Evolutionary conservation across 35 echinoderm and acorn worm genomes (phyloP).

Genomic region (Eucidaris tribuloides): DNA sequence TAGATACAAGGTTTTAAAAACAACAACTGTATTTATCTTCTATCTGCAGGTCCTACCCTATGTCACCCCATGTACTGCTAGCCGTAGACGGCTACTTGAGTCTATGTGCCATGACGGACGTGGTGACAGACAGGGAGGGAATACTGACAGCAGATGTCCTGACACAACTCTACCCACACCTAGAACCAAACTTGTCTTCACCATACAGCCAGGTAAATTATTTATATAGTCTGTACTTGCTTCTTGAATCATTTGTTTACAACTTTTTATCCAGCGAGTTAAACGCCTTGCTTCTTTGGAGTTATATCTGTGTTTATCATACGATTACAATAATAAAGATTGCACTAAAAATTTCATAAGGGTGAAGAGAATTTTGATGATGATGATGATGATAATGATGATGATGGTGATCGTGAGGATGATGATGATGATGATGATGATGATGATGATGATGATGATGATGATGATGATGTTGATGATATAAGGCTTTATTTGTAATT

Average conservation of each 20-base stretch:
- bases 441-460: not conserved
- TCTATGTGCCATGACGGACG: not conserved
- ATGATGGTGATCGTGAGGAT: not conserved
- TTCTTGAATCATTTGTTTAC: too few species aligned
- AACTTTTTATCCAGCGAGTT: too few species aligned
- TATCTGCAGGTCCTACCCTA: too few species aligned
- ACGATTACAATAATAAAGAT: too few species aligned
- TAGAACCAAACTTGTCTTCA: conserved; percentile 58
- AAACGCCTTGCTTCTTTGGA: too few species aligned
- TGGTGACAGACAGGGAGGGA: not conserved
- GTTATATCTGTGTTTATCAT: too few species aligned
- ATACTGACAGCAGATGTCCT: conserved; percentile 20
- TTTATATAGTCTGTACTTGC: too few species aligned
- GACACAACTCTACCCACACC: not conserved
- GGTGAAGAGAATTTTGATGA: not conserved
- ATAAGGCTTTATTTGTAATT: too few species aligned
- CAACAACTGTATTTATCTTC: too few species aligned
- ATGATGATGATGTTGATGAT: not conserved
- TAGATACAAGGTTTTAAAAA: too few species aligned
- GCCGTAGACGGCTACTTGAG: conserved; percentile 36
- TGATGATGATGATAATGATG: not conserved
- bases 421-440: conserved; percentile 3
- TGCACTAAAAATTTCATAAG: too few species aligned
- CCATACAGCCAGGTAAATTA: conserved; percentile 49
- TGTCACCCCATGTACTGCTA: conserved; percentile 35